phyloP scores from a whole-genome alignment of 1,140 invertebrate genomes.

The Trichonephila clavipes region DNA sequence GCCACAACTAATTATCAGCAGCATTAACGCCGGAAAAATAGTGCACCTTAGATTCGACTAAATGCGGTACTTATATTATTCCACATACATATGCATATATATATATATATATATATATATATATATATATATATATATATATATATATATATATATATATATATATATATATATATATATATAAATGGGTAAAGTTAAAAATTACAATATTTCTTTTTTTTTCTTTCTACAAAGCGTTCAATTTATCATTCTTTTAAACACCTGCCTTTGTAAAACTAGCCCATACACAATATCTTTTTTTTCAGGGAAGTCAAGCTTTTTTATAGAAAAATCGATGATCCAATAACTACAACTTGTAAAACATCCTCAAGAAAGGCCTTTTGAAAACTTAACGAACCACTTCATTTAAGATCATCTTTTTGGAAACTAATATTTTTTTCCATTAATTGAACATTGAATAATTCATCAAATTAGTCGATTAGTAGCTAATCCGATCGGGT shows the following conservation, averaged over 20 bases:
- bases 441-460: constrained; percentile 55
- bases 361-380: constrained; percentile 7
- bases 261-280: not conserved
- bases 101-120: too few relatives aligned
- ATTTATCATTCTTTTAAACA: not conserved
- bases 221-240: not conserved
- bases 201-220: too few relatives aligned
- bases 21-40: too few relatives aligned
- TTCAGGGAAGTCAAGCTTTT: not conserved
- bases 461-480: constrained; percentile 70
- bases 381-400: constrained; percentile 57
- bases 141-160: too few relatives aligned
- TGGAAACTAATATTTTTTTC: constrained; percentile 26
- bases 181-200: too few relatives aligned
- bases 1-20: too few relatives aligned
- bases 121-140: too few relatives aligned
- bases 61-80: too few relatives aligned
- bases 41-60: too few relatives aligned
- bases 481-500: constrained; percentile 55
- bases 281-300: not conserved
- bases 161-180: too few relatives aligned
- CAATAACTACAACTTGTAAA: constrained; percentile 62
- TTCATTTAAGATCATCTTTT: not conserved
- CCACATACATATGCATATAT: too few relatives aligned
- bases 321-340: constrained; percentile 35